Base-by-base conservation (phyloP, 2,797 vertebrate genomes). In the Phoebastria nigripes region DNA sequence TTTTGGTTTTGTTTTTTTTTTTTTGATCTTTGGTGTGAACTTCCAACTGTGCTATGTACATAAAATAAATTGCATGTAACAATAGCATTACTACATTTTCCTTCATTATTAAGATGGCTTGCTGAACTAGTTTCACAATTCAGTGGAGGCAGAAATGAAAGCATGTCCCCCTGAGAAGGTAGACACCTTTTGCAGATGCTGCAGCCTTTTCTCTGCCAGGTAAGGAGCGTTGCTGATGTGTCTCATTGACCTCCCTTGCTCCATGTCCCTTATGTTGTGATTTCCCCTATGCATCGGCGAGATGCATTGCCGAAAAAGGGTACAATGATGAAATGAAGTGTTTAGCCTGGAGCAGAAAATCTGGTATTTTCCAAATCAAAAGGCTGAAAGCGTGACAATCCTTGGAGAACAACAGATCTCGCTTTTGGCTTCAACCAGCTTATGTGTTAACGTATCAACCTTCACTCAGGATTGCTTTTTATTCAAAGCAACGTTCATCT, bases 21-120 rank as follows among this genome's bases (percentile, higher is more conserved):
- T 82, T 81, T 89, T 63, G 0, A 59, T 87, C 84, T 94, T 73
- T 79, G 87, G 87, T 95, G 92, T 96, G 89, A 96, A 90, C 77
- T 96, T 92, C 92, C 89, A 90, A 89, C 92, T 92, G 92, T 97
- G 90, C 87, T 88, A 84, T 91, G 87, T 96, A 84, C 92, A 88
- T 91, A 95, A 92, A 96, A 96, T 94, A 96, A 96, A 92, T 84
- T 62, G 90, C 79, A 93, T 79, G 86, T 82, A 84, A 90, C 88
- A 94, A 92, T 90, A 61, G 80, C 70, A 89, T 88, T 92, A 82
- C 69, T 84, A 67, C 87, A 94, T 47, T 90, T 94, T 90, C 59
- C 54, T 93, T 93, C 49, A 76, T 96, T 96, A 93, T 89, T 95
- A 91, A 93, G 91, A 91, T 74, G 89, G 62, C 63, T 94, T 93